Evolutionary conservation across 2,113 vertebrate species (phyloP), one percentile per base, ranked within the genome.

Genomic region (Osmerus eperlanus): DNA sequence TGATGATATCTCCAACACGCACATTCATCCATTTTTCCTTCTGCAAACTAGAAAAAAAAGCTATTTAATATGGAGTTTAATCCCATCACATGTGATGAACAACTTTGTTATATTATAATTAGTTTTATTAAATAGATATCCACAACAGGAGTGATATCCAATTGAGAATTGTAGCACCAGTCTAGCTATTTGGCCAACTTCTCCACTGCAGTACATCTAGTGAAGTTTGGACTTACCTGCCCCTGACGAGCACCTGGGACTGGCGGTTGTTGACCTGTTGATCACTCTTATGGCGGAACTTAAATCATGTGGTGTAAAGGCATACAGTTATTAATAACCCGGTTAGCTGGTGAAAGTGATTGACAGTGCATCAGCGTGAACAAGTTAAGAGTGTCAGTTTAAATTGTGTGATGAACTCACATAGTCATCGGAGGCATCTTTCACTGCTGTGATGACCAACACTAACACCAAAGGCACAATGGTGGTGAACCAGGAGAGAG

Each of bases 401-500:
- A 47, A 47, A 47, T 47, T 47, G 41, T 2, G 41, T 47, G 41
- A 11, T 47, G 18, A 68, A 82, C 88, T 91, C 72, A 93, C 92
- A 83, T 85, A 93, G 78, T 93, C 91, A 77, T 94, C 92, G 0
- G 87, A 90, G 69, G 92, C 93, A 79, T 93, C 92, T 81, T 93
- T 93, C n/a, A 92, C 91, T 68, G 91, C 93, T 32, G 92, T 93
- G 84, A 93, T 91, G 16, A 85, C 85, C 76, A 94, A 83, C 53
- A 93, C 93, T 72, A 93, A 71, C 29, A 91, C 88, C 86, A 94
- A 87, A 87, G 91, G 92, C 78, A 94, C 92, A 19, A 93, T 89
- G 53, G 91, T 92, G 16, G 92, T 92, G 83, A 93, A 92, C 91
- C 92, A 94, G 54, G 90, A 91, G 80, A 93, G 80, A n/a, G 92